A percentile compares a stretch with the other conserved stretches of the same genome.
phyloP scores from a whole-genome alignment of 2,113 vertebrate species.

The Corynorhinus townsendii region DNA sequence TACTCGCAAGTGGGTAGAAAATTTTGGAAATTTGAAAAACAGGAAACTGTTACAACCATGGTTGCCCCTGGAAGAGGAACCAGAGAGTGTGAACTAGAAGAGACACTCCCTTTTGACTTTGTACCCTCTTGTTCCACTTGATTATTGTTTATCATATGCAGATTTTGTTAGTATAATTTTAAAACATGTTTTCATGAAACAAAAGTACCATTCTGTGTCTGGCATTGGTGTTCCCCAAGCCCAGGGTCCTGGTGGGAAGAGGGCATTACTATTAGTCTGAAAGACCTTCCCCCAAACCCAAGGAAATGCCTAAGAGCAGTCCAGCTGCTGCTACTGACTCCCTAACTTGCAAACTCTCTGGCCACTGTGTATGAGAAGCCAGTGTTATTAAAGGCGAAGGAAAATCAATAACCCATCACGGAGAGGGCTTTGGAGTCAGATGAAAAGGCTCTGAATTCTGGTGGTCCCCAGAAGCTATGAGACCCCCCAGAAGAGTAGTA shows the following conservation, averaged over 20 bases:
- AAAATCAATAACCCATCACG: constrained; percentile 63
- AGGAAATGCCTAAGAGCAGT: not conserved
- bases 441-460: not conserved
- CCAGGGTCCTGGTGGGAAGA: not conserved
- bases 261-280: not conserved
- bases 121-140: not conserved
- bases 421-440: constrained; percentile 37
- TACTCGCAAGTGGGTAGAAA: not conserved
- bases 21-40: not conserved
- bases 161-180: not conserved
- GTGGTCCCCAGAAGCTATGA: not conserved
- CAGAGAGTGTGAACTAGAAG: not conserved
- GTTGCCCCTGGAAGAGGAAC: not conserved
- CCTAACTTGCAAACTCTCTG: not conserved
- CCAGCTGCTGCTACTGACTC: not conserved
- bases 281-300: not conserved
- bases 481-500: not conserved
- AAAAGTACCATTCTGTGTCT: not conserved
- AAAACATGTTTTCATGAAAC: not conserved
- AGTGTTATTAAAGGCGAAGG: constrained; percentile 52
- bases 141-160: not conserved
- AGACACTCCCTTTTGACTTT: not conserved
- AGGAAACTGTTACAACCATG: not conserved
- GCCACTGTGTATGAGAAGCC: not conserved
- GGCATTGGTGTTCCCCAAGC: not conserved